Evolutionary conservation across 2,888 invertebrate genomes (phyloP).

Genomic region (Sicus ferrugineus): DNA sequence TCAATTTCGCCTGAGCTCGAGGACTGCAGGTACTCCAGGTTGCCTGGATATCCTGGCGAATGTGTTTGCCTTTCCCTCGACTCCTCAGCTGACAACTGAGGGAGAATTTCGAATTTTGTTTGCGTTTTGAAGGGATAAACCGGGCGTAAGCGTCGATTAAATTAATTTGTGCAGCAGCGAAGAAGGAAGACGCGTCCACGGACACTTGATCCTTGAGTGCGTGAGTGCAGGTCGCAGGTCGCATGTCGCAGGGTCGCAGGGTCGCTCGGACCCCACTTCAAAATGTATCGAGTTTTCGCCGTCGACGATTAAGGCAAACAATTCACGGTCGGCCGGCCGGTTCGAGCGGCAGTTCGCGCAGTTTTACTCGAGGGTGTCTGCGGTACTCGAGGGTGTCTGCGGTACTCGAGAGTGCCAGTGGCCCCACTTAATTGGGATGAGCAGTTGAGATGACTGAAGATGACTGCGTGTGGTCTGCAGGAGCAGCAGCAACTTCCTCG

Average conservation of each 20-base stretch:
- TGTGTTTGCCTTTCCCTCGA: constrained; percentile 14
- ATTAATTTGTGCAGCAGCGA: constrained; percentile 15
- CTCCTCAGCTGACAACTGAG: neutral
- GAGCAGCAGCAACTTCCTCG: no score
- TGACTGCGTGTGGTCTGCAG: constrained; percentile 18
- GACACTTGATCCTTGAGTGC: constrained; percentile 12
- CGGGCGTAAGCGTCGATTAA: constrained; percentile 27
- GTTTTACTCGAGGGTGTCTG: no score
- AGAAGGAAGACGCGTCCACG: neutral
- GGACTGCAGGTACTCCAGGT: constrained; percentile 30
- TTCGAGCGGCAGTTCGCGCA: no score
- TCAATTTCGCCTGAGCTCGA: constrained; percentile 37
- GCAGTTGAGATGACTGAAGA: neutral
- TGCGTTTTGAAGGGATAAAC: constrained; percentile 23
- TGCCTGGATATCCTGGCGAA: constrained; percentile 5
- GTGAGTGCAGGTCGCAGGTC: neutral
- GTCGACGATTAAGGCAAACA: neutral
- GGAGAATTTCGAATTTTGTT: constrained; percentile 15
- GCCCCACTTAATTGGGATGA: constrained; percentile 1
- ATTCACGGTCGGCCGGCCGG: no score
- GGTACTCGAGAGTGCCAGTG: neutral
- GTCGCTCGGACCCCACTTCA: constrained; percentile 25
- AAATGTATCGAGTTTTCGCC: constrained; percentile 25
- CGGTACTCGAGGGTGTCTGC: neutral
- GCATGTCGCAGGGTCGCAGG: no score